These are phyloP conservation scores for Anser brachyrhynchus DNA, from an alignment of 2,113 vertebrate species.

Conservation along the genomic window DNA sequence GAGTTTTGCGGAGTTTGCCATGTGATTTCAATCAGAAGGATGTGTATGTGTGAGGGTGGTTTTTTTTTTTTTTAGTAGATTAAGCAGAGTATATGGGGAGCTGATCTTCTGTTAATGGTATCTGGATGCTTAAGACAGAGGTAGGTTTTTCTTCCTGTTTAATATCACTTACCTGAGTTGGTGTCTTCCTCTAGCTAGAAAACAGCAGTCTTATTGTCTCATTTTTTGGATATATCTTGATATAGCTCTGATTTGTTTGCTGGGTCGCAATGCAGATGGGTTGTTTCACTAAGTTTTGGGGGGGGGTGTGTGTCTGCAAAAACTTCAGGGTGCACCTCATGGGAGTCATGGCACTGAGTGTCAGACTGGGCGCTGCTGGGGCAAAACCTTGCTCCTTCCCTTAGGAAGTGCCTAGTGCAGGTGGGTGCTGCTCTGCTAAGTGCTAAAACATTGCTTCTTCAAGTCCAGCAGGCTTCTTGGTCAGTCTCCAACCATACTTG, in stretches of 20 bases:
- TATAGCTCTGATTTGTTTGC: not conserved
- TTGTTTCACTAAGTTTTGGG: not conserved
- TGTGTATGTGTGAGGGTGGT: not conserved
- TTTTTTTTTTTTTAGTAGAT: not conserved
- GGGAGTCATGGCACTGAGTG: not conserved
- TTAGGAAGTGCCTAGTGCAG: not conserved
- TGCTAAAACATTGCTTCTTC: not conserved
- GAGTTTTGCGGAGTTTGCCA: slow-evolving; percentile 19
- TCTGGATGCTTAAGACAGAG: not conserved
- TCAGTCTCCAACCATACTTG: not conserved
- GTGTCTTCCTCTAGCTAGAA: not conserved
- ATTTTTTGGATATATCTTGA: not conserved
- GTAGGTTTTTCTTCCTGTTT: not conserved
- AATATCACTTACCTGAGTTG: not conserved
- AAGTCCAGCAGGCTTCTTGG: not conserved
- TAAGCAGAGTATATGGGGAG: not conserved
- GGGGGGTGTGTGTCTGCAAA: not conserved
- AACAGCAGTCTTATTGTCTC: not conserved
- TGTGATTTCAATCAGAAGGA: slow-evolving; percentile 51
- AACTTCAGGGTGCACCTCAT: not conserved
- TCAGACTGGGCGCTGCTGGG: not conserved
- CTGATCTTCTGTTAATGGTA: not conserved
- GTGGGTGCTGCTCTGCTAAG: not conserved
- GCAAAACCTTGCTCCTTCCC: not conserved
- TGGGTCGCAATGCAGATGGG: not conserved